Evolutionary conservation across 2,888 invertebrate species (phyloP), one percentile per base, ranked within the genome.

Genomic region (Deroplatys truncata): DNA sequence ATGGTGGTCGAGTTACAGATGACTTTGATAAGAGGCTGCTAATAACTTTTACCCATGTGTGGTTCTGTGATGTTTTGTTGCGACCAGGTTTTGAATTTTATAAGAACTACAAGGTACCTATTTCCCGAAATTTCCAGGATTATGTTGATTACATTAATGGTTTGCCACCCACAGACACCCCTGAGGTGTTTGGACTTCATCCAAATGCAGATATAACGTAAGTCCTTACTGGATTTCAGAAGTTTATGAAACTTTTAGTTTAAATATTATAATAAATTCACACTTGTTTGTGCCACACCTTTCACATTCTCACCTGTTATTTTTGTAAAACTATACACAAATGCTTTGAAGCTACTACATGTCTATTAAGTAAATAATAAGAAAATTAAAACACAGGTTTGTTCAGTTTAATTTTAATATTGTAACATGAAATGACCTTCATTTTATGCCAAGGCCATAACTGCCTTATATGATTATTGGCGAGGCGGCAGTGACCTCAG

Each of bases 131-230:
- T 92, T 94, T 98, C 86, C 92, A 92, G 91, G 96, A 96, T 8
- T 98, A 98, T 92, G 94, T 98, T 82, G 97, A 98, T 93, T 98
- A 98, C 92, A 98, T 99, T 89, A 98, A 97, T 92, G 96, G 96
- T 92, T 94, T 99, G 91, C 98, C 98, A 1, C 94, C 96, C 29
- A 96, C 96, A 31, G 99, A 99, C 93, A 97, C 98, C 1, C 99
- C 99, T 0, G 98, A 99, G 94, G 98, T 98, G 15, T 99, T 99
- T 93, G 99, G 99, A n/a, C 94, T 99, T 88, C 99, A 99, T 93
- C 95, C 97, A 13, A 99, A 99, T 94, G 99, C 99, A 88, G 99
- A 99, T 93, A 99, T 99, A 91, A 99, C 99, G 92, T 99, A 92
- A 93, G 93, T 92, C 16, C 20, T 72, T 72, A 20, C 35, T 89